Evolutionary conservation across 2,113 vertebrate genomes (phyloP).

Genomic region (Ciconia maguari): DNA sequence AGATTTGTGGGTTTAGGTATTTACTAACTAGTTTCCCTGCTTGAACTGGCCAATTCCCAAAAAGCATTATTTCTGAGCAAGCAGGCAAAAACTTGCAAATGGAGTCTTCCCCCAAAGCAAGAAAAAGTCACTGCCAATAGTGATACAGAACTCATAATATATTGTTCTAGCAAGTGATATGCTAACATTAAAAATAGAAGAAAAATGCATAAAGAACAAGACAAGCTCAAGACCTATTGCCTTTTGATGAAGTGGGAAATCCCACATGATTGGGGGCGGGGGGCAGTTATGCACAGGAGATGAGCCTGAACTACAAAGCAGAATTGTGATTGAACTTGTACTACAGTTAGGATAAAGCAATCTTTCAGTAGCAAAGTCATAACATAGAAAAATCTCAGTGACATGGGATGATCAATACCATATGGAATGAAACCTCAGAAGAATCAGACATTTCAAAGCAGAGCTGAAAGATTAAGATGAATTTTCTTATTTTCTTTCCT

Average conservation of each 20-base stretch:
- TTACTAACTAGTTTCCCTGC: not conserved
- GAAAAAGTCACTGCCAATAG: not conserved
- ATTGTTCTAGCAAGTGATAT: constrained; percentile 1
- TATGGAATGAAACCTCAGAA: not conserved
- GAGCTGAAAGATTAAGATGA: not conserved
- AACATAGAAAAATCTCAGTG: not conserved
- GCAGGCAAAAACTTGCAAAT: constrained; percentile 12
- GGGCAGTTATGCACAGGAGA: not conserved
- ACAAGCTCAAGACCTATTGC: constrained; percentile 11
- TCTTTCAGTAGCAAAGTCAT: not conserved
- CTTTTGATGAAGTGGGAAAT: constrained; percentile 25
- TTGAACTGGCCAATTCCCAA: not conserved
- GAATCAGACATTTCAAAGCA: not conserved
- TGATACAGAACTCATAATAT: not conserved
- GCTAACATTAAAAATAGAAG: constrained; percentile 27
- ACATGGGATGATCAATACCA: not conserved
- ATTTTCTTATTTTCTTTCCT: not conserved
- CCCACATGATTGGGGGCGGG: not conserved
- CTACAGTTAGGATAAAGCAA: not conserved
- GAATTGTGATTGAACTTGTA: not conserved
- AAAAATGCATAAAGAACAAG: not conserved
- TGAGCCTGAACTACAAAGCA: constrained; percentile 3
- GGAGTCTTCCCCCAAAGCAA: not conserved
- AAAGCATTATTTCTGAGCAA: not conserved
- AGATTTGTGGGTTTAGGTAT: not conserved